Evolutionary conservation across 2,797 vertebrate genomes (phyloP), one percentile per base, ranked within the genome.

Genomic region (Cyclura pinguis): DNA sequence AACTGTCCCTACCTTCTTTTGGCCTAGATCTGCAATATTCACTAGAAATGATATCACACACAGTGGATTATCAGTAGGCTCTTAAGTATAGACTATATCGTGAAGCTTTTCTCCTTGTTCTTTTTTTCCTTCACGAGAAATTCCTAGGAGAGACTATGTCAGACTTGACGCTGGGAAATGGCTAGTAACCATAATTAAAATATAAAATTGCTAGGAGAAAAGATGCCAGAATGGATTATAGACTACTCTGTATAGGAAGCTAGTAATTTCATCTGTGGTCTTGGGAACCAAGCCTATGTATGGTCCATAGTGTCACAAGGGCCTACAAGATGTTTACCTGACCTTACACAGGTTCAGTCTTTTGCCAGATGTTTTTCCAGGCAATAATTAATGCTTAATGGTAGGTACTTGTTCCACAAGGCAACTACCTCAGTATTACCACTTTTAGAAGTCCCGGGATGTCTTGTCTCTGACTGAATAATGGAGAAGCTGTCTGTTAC

Each of bases 21-120:
- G 47, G 7, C 22, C 47, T 13, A 52, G 47, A 80, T 52, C 3
- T 13, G 32, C 1, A 80, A 12, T 32, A 50, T 78, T 47, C 47
- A 27, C 42, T 52, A 55, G 6, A 32, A 52, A 32, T 50, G 9
- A 18, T 32, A 67, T 88, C 3, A 0, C 89, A 85, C 92, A 80
- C 90, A 93, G 89, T 27, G 57, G 7, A 62, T 38, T 8, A 14
- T 38, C 38, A 67, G 27, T 20, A 57, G 62, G 13, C 24, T 67
- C 24, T 64, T 84, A 89, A 91, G 55, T 50, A 69, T 88, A 52
- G 62, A 81, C 29, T 32, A n/a, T 50, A 55, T 55, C 29, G 7
- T 80, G 22, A 29, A 80, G 47, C 4, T 52, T 80, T 47, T 78
- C 7, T 50, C 42, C 5, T 22, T 8, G 38, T 78, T 16, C 42